A percentile compares a stretch with the other conserved stretches of the same genome.
Evolutionary conservation across 2,113 vertebrate genomes (phyloP).

Genomic region (Triplophysa rosa): DNA sequence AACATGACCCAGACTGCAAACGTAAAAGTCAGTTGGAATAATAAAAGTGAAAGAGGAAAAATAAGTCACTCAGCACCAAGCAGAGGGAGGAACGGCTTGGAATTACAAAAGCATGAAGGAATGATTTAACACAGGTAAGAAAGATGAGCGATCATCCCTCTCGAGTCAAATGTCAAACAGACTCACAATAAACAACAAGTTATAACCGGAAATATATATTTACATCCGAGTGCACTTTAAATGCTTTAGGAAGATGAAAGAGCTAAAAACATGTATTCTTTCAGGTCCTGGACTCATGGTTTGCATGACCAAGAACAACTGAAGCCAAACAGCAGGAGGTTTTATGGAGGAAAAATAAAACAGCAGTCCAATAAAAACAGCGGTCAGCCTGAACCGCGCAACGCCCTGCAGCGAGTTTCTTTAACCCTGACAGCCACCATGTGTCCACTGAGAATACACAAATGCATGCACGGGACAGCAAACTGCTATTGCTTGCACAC

Average conservation of each 20-base stretch:
- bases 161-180: background rate
- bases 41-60: constrained; percentile 20
- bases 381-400: background rate
- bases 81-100: background rate
- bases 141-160: no score
- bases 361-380: background rate
- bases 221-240: background rate
- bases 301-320: background rate
- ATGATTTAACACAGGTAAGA: background rate
- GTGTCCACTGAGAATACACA: background rate
- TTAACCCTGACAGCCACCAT: background rate
- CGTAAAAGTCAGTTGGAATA: constrained; percentile 7
- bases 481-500: background rate
- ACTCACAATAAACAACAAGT: background rate
- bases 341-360: constrained; percentile 18
- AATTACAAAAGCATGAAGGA: background rate
- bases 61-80: background rate
- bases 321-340: background rate
- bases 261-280: background rate
- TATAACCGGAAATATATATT: background rate
- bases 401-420: background rate
- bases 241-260: background rate
- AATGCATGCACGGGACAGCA: background rate
- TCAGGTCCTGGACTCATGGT: background rate
- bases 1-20: constrained; percentile 11